Conservation (phyloP, 2,888 invertebrate species). For the Lycocerus yunnanus region DNA sequence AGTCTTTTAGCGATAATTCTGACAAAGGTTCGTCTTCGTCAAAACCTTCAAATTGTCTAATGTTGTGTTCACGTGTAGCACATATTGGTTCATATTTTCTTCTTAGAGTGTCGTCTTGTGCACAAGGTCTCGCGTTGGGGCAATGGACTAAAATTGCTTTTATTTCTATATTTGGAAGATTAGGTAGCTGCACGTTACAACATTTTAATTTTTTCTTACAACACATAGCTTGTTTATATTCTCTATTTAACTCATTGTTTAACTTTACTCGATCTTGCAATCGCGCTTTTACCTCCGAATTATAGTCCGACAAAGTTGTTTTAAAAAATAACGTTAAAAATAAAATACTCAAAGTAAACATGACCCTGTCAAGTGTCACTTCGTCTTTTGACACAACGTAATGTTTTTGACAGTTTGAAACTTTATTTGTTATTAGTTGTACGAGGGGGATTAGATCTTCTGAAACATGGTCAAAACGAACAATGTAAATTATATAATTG, state of each 20-base stretch:
- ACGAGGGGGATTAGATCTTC: too few species aligned
- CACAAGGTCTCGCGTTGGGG: slow-evolving; percentile 28
- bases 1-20: slow-evolving; percentile 37
- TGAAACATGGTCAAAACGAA: too few species aligned
- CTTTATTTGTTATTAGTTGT: background rate
- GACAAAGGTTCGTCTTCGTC: slow-evolving; percentile 39
- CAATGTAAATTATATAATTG: too few species aligned
- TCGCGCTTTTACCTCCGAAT: background rate
- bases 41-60: slow-evolving; percentile 38
- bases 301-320: background rate
- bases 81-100: slow-evolving; percentile 30
- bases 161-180: slow-evolving; percentile 44
- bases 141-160: slow-evolving; percentile 46
- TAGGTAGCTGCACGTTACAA: background rate
- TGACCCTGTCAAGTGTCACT: background rate
- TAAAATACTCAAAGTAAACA: background rate
- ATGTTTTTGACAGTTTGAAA: background rate
- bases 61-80: slow-evolving; percentile 21
- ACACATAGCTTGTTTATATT: slow-evolving; percentile 38
- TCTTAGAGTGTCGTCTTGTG: slow-evolving; percentile 25
- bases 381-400: background rate
- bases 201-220: slow-evolving; percentile 34
- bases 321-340: background rate
- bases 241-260: slow-evolving; percentile 16
- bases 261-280: background rate